Evolutionary conservation across 1,140 invertebrate genomes (phyloP), one percentile per base, ranked within the genome.

Genomic region (Limonius californicus): DNA sequence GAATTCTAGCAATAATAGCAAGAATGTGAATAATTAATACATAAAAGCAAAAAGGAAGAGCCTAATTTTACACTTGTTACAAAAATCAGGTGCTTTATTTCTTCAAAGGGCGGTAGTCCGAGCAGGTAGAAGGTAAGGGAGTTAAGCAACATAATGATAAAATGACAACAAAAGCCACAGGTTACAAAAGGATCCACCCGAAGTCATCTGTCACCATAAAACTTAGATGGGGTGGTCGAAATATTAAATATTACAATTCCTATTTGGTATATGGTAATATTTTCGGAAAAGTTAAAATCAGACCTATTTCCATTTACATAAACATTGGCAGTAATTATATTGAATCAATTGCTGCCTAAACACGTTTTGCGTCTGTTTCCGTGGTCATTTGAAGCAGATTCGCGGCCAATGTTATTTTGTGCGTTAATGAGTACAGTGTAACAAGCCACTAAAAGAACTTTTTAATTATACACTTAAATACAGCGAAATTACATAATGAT

Each of bases 161-260:
- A 64, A 68, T 70, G 68, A 72, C 67, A 72, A 70, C 64, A 67
- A 63, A 63, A 68, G 64, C 67, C 69, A 62, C 68, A 67, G 67
- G 43, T 63, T 59, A 45, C 42, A 45, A 45, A 15, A 18, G 42
- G 42, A 45, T 6, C 14, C 42, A 45, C 12, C 23, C 68, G 70
- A 50, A 62, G 62, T 69, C 68, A 72, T 72, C 66, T 72, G 70
- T 72, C 70, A 72, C 67, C 68, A 61, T 66, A 68, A 67, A 69
- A 71, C n/a, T n/a, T n/a, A n/a, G n/a, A n/a, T n/a, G n/a, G n/a
- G n/a, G n/a, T n/a, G n/a, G n/a, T n/a, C n/a, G n/a, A n/a, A n/a
- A n/a, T n/a, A n/a, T n/a, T n/a, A n/a, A n/a, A n/a, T n/a, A n/a
- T n/a, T n/a, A n/a, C n/a, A n/a, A n/a, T n/a, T n/a, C n/a, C n/a